A percentile compares a stretch with the other conserved stretches of the same genome.
These are phyloP conservation scores for Orbicella faveolata DNA, from an alignment of 64 coral and sea anemone genomes.

Conservation along the genomic window DNA sequence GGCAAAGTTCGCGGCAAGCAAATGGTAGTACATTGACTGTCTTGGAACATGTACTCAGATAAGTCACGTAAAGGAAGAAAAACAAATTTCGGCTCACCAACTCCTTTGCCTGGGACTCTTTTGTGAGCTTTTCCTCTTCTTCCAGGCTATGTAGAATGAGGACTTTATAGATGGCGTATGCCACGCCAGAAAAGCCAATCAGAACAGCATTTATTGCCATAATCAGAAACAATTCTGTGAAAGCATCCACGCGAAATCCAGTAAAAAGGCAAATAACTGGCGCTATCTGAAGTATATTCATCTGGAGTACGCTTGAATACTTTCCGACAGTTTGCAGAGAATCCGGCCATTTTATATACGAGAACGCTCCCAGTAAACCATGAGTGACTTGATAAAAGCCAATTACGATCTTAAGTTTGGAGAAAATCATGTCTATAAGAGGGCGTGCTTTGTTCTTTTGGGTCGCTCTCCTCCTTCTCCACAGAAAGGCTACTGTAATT, in stretches of 20 bases:
- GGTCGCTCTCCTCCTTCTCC: constrained; percentile 10
- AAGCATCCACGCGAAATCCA: constrained; percentile 12
- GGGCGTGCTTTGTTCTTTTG: neutral
- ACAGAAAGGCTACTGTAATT: neutral
- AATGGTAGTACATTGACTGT: constrained; percentile 22
- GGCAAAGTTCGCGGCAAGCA: constrained; percentile 40
- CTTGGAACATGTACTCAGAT: constrained; percentile 24
- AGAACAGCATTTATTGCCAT: constrained; percentile 20
- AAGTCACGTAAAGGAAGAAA: constrained; percentile 21
- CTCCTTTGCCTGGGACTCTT: constrained; percentile 5
- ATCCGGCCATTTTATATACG: neutral
- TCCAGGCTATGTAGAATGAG: neutral
- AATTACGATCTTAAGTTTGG: neutral
- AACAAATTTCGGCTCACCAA: constrained; percentile 14
- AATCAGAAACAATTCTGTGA: constrained; percentile 7
- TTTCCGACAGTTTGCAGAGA: constrained; percentile 15
- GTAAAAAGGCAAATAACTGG: constrained; percentile 28
- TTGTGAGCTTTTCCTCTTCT: neutral
- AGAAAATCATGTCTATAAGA: too few relatives aligned
- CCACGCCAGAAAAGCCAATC: neutral
- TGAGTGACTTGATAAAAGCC: neutral
- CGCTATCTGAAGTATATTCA: constrained; percentile 39
- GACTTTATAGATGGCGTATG: neutral
- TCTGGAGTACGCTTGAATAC: constrained; percentile 31
- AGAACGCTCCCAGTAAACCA: constrained; percentile 13